Conservation (phyloP, 2,888 invertebrate genomes). For the Bursaphelenchus okinawaensis region DNA sequence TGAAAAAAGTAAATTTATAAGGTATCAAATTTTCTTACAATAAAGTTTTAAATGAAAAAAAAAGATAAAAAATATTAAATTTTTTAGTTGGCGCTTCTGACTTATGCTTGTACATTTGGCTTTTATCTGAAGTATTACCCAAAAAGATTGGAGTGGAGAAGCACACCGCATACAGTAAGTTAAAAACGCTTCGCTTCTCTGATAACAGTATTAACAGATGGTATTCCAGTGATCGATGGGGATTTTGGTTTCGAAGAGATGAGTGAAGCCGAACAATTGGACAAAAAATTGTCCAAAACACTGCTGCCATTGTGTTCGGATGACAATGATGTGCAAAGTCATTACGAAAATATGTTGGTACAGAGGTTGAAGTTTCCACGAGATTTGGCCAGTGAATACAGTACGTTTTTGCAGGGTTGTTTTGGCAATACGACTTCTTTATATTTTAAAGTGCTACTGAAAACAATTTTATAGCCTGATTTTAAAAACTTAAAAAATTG, state of each 20-base stretch:
- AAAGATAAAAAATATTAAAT: background rate
- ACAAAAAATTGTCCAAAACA: constrained; percentile 17
- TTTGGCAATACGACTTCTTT: background rate
- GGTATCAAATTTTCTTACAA: background rate
- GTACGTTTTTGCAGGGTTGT: constrained; percentile 12
- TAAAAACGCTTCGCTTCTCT: background rate
- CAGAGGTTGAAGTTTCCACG: constrained; percentile 29
- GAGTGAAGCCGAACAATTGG: constrained; percentile 6
- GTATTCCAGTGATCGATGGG: constrained; percentile 26
- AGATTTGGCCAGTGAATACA: constrained; percentile 28
- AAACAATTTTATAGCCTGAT: background rate
- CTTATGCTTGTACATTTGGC: constrained; percentile 55
- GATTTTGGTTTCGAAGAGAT: constrained; percentile 20
- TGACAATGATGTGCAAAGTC: constrained; percentile 27
- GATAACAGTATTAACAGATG: constrained; percentile 7
- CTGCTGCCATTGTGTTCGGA: constrained; percentile 25
- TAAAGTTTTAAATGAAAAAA: background rate
- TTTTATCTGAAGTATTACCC: constrained; percentile 54
- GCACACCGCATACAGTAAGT: constrained; percentile 26
- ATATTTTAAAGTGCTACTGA: background rate
- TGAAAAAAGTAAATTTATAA: background rate
- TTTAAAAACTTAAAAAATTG: background rate
- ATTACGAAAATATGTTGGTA: constrained; percentile 30
- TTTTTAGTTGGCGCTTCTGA: constrained; percentile 49
- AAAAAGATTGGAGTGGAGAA: constrained; percentile 22